Conservation (phyloP, 2,113 vertebrate species). For the Mystacornis crossleyi region DNA sequence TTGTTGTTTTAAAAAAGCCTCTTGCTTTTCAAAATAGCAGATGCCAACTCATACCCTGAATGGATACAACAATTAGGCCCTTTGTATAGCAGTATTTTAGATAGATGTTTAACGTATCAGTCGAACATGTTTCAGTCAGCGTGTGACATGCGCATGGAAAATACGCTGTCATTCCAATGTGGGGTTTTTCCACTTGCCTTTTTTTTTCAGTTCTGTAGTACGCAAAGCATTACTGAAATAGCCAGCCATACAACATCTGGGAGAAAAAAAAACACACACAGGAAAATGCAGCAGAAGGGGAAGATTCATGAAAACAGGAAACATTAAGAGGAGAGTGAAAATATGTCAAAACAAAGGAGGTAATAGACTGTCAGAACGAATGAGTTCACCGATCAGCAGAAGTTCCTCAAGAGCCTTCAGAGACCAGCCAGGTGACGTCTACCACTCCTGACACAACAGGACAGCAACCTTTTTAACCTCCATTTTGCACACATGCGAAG, state of each 20-base stretch:
- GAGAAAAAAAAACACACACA: constrained; percentile 76
- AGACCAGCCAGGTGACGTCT: constrained; percentile 55
- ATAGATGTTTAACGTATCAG: not conserved
- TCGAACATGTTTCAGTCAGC: not conserved
- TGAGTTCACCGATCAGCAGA: not conserved
- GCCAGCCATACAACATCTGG: constrained; percentile 73
- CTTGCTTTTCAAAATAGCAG: not conserved
- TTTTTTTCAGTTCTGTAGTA: constrained; percentile 46
- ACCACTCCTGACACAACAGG: constrained; percentile 29
- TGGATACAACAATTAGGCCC: not conserved
- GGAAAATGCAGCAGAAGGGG: constrained; percentile 77
- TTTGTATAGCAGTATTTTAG: not conserved
- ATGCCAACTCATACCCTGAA: not conserved
- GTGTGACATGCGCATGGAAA: constrained; percentile 44
- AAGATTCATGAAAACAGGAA: constrained; percentile 82
- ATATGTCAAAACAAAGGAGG: constrained; percentile 79
- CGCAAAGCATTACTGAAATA: constrained; percentile 75
- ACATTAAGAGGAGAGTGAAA: constrained; percentile 70
- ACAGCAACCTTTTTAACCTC: constrained; percentile 46
- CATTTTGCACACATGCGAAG: not conserved
- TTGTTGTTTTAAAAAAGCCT: not conserved
- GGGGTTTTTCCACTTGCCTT: constrained; percentile 70
- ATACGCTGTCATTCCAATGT: not conserved
- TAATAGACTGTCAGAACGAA: constrained; percentile 25
- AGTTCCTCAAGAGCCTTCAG: constrained; percentile 71